Base-by-base conservation (phyloP, 2,888 invertebrate species). In the Spodoptera littoralis region DNA sequence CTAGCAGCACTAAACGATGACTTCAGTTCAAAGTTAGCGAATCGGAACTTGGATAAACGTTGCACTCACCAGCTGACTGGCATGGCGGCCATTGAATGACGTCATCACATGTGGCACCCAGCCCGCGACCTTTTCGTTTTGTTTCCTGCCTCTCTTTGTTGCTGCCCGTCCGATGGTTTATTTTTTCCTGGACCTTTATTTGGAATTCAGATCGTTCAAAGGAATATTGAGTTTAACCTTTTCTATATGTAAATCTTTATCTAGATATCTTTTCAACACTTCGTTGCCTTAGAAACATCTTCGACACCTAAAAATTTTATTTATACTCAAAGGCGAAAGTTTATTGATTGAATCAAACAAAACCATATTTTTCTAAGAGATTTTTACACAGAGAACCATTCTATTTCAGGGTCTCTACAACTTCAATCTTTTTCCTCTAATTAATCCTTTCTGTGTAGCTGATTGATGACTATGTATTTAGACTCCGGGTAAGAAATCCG, bases 31-130 rank as follows among this genome's bases (percentile, higher is more conserved):
- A 36, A 58, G 60, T 60, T 60, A 68, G 69, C 67, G 64, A 67
- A 59, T 72, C 71, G 72, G 69, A 8, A 69, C 69, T 62, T 65
- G n/a, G n/a, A n/a, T 73, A 72, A 72, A 73, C 65, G 69, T 18
- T 78, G 73, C 76, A 78, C 61, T 76, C 76, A 71, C 78, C 90
- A 89, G 88, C 90, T 90, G 89, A 90, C 85, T 86, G 63, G 58
- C 72, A 69, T 80, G 82, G 68, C 76, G 70, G 79, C 77, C 73
- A 73, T 73, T 66, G 72, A 48, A 51, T 90, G 90, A 91, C 91
- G 89, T 91, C 90, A 91, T 54, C 87, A 89, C 91, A 91, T 90
- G 88, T 90, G 91, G 87, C 84, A 73, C 73, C 84, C 89, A 86
- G 80, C 65, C 81, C 76, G 62, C 81, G 76, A 78, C 78, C 80